phyloP scores from a whole-genome alignment of 2,888 invertebrate genomes.

The Agrochola litura region DNA sequence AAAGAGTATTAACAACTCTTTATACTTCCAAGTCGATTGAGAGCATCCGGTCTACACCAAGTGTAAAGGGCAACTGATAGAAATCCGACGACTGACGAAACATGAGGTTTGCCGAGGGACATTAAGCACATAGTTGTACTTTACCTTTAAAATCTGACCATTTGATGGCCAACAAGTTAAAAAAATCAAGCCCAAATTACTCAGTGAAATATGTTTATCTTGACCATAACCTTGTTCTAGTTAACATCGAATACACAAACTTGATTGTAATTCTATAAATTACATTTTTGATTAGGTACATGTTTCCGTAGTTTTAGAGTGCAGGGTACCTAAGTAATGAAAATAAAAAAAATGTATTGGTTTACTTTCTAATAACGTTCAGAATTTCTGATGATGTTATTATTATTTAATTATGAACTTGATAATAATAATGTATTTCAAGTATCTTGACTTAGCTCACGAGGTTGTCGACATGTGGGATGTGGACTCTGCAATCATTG shows the following conservation, averaged over 20 bases:
- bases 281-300: background rate
- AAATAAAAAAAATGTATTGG: background rate
- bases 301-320: background rate
- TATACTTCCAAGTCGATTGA: no score
- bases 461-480: no score
- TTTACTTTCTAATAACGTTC: background rate
- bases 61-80: no score
- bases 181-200: constrained; percentile 11
- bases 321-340: background rate
- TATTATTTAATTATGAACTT: background rate
- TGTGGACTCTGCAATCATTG: no score
- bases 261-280: constrained; percentile 1
- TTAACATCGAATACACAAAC: background rate
- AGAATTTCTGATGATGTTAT: background rate
- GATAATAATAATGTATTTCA: background rate
- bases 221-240: constrained; percentile 46
- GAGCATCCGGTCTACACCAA: no score
- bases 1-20: no score
- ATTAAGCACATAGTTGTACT: no score
- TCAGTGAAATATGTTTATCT: constrained; percentile 26
- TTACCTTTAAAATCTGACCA: background rate
- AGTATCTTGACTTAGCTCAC: no score
- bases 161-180: constrained; percentile 39
- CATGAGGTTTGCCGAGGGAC: no score
- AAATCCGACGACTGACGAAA: no score